Evolutionary conservation across 2,888 invertebrate genomes (phyloP).

Genomic region (Caenorhabditis sp.): DNA sequence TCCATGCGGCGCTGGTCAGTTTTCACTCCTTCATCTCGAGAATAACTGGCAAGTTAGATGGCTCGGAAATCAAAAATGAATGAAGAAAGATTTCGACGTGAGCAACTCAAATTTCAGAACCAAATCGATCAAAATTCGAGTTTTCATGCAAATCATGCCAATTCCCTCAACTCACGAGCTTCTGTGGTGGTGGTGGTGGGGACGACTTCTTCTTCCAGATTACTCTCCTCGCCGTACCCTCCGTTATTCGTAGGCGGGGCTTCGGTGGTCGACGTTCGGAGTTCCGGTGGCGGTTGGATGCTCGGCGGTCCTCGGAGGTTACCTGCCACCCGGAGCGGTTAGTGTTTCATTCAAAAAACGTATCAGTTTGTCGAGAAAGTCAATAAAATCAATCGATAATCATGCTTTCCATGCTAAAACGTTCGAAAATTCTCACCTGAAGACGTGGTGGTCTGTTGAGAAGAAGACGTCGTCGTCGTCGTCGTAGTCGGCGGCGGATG

Average conservation of each 20-base stretch:
- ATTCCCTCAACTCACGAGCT: constrained; percentile 30
- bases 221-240: constrained; percentile 41
- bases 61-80: neutral
- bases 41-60: no score
- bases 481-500: neutral
- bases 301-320: constrained; percentile 53
- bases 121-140: no score
- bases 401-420: neutral
- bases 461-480: neutral
- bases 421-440: constrained; percentile 20
- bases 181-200: constrained; percentile 32
- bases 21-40: no score
- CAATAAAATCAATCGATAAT: no score
- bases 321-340: constrained; percentile 12
- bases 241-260: constrained; percentile 5
- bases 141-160: constrained; percentile 6
- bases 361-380: no score
- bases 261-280: constrained; percentile 3
- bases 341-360: no score
- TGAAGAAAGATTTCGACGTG: no score
- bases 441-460: constrained; percentile 7
- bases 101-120: no score
- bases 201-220: constrained; percentile 11
- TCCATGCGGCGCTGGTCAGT: no score
- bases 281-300: constrained; percentile 33